Evolutionary conservation across 1,140 invertebrate species (phyloP), one percentile per base, ranked within the genome.

Genomic region (Drosophila malerkotliana): DNA sequence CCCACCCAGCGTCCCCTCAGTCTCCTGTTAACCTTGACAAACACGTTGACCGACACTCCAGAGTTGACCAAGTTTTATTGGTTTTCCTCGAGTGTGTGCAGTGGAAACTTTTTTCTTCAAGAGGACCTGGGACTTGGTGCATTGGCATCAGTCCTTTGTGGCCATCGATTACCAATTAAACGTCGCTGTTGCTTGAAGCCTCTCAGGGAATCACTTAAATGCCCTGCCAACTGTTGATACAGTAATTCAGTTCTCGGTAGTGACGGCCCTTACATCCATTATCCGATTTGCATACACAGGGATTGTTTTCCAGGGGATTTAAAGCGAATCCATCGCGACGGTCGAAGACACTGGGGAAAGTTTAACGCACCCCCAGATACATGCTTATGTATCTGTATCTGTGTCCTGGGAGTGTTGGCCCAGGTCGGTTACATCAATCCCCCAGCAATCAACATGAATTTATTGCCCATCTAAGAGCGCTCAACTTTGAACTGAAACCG

Each of bases 51-150:
- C 57, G 66, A 53, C 67, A 63, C 56, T 69, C 60, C 73, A 67
- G 72, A 82, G 79, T 83, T 74, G 74, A 66, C 58, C 74, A 82
- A 83, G 68, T 82, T 82, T 82, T 82, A 82, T 82, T 78, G 61
- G 55, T 26, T 82, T 61, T 26, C 66, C 14, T 78, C 26, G 54
- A 72, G 78, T 44, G 41, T 37, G 41, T 77, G 63, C 63, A 49
- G 63, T 39, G 51, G 51, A 69, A 69, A 68, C 51, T 69, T 69
- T 69, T 10, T 18, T 47, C 18, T 41, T 49, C 53, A 37, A 41
- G 5, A 14, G 52, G n/a, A 18, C 10, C 34, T 37, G 41, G 26
- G 26, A 28, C 26, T 7, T 28, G n/a, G n/a, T 44, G n/a, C 41
- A 44, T 44, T 18, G 15, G 2, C 41, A n/a, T 18, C 21, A 6